Conservation (phyloP, 2,797 vertebrate species). For the Smutsia gigantea region DNA sequence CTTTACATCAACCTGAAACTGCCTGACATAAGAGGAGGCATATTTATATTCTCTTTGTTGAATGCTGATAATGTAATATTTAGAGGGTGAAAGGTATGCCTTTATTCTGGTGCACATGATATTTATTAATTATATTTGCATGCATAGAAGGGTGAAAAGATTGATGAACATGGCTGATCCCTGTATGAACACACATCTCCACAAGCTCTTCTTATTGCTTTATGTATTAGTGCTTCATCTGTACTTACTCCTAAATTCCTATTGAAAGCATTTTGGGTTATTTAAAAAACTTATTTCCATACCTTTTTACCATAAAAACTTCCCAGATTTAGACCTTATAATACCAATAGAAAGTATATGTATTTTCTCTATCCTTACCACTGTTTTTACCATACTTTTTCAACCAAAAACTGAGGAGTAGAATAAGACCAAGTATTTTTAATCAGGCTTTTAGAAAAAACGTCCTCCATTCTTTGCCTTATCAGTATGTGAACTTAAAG, state of each 20-base stretch:
- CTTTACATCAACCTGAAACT: slow-evolving; percentile 66
- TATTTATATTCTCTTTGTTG: slow-evolving; percentile 73
- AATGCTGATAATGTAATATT: slow-evolving; percentile 69
- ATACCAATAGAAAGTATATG: neutral
- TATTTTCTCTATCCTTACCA: neutral
- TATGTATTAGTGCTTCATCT: neutral
- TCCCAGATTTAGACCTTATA: neutral
- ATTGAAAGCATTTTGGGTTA: neutral
- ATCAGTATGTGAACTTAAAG: neutral
- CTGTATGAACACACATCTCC: neutral
- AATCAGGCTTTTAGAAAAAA: neutral
- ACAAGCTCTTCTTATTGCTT: neutral
- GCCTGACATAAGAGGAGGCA: slow-evolving; percentile 38
- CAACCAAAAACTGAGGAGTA: neutral
- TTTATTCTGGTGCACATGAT: slow-evolving; percentile 40
- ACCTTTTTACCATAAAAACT: neutral
- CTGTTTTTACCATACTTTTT: neutral
- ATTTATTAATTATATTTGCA: slow-evolving; percentile 71
- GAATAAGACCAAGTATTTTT: neutral
- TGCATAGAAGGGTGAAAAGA: neutral
- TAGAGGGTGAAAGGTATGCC: slow-evolving; percentile 36
- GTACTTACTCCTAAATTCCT: neutral
- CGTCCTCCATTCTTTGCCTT: neutral
- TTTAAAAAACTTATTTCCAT: neutral
- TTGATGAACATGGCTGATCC: neutral